Base-by-base conservation (phyloP, 2,113 vertebrate species). In the Notothenia rossii region DNA sequence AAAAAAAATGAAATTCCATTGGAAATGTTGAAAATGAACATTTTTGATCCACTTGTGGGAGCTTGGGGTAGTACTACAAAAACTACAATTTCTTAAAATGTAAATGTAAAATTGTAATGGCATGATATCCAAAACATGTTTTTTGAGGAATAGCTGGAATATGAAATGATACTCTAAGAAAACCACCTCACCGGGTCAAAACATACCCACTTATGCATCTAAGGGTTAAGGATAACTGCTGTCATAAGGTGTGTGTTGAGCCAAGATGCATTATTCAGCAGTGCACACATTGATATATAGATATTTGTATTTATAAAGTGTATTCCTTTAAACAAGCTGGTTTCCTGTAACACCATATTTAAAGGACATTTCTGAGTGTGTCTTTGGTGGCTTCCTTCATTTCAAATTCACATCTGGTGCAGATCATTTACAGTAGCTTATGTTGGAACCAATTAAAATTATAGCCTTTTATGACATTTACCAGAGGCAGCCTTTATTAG, bases 361-460 rank as follows among this genome's bases (percentile, higher is more conserved):
- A 64, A 40, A 20, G 40, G 29, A 62, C 1, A 14, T 59, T 54
- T 14, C n/a, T 25, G 10, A 60, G 18, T 14, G n/a, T 29, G 49
- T 73, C 9, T 45, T n/a, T 40, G n/a, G 20, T 22, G 18, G 15
- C 17, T 54, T 36, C 36, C 20, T 63, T 56, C 25, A 67, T 72
- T 65, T 82, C 33, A 63, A 58, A 71, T 65, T 62, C 48, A 64
- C 75, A 63, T 72, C 3, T 56, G 36, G n/a, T 20, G 55, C n/a
- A 5, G 13, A 46, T 58, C 2, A 53, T 82, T 72, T 71, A 46
- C 20, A 81, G 61, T 14, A 25, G 20, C 9, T 65, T 53, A 69
- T 72, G 56, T 15, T 43, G 61, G 56, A 72, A 36, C 48, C 45
- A 59, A 56, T 71, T 63, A 33, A 46, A 71, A 50, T 54, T 3